phyloP scores from a whole-genome alignment of 2,888 invertebrate species.

The Macrosoma leucophasiata region DNA sequence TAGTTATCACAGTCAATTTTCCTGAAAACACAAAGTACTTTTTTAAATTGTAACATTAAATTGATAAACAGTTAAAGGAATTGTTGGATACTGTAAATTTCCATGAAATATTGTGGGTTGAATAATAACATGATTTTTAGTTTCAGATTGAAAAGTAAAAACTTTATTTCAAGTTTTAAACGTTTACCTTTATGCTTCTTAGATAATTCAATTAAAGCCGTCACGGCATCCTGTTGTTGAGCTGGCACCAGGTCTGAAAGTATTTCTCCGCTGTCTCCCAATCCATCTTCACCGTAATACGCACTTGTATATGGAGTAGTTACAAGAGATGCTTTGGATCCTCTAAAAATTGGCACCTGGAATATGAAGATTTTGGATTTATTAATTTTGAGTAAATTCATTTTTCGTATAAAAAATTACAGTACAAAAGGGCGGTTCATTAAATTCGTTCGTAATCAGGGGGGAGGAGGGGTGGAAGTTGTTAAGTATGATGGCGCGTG shows the following conservation, averaged over 20 bases:
- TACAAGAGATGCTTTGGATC: conserved; percentile 70
- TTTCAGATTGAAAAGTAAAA: not conserved
- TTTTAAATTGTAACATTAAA: too few relatives aligned
- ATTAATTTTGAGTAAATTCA: too few relatives aligned
- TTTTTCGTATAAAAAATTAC: too few relatives aligned
- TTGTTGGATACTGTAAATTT: too few relatives aligned
- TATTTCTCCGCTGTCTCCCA: conserved; percentile 77
- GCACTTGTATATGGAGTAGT: conserved; percentile 40
- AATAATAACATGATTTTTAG: too few relatives aligned
- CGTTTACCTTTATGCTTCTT: conserved; percentile 65
- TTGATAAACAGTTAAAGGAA: too few relatives aligned
- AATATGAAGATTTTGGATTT: conserved; percentile 21
- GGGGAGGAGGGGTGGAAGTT: too few relatives aligned
- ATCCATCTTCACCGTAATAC: conserved; percentile 81
- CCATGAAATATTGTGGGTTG: too few relatives aligned
- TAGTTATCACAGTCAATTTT: conserved; percentile 77
- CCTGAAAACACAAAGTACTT: conserved; percentile 58
- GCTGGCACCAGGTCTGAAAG: conserved; percentile 56
- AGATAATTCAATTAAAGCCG: conserved; percentile 76
- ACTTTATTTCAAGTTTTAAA: not conserved
- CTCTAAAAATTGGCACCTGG: conserved; percentile 83
- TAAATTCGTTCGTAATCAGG: too few relatives aligned
- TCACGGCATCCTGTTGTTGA: conserved; percentile 74
- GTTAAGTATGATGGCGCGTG: too few relatives aligned
- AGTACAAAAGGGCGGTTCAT: too few relatives aligned